Percentiles rank a stretch among this genome's conserved stretches.
Evolutionary conservation across 2,113 vertebrate genomes (phyloP).

Genomic region (Xyliphius kryptos): DNA sequence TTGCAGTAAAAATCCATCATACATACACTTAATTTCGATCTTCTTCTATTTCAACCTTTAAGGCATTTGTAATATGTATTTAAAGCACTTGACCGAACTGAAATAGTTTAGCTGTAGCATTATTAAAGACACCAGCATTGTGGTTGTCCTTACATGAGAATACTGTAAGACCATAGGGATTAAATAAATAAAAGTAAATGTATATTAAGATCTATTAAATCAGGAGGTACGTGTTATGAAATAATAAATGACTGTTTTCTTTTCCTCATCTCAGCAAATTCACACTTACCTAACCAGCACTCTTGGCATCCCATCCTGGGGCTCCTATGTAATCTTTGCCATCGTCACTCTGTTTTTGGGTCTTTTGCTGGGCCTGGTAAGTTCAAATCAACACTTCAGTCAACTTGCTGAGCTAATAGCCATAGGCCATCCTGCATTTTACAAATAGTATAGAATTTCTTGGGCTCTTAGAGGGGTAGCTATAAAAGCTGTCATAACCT

Average conservation of each 20-base stretch:
- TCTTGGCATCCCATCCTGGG: slow-evolving; percentile 73
- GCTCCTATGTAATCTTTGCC: slow-evolving; percentile 73
- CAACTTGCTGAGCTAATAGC: neutral
- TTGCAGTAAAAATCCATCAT: too few species aligned
- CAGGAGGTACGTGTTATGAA: neutral
- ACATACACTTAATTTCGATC: too few species aligned
- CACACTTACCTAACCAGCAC: slow-evolving; percentile 76
- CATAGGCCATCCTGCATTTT: neutral
- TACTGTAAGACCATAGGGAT: too few species aligned
- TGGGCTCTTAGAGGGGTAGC: too few species aligned
- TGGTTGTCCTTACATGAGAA: too few species aligned
- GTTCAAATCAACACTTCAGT: slow-evolving; percentile 32
- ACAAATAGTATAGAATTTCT: neutral
- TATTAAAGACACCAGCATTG: too few species aligned
- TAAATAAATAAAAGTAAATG: too few species aligned
- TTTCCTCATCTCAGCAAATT: slow-evolving; percentile 66
- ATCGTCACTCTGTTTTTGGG: slow-evolving; percentile 73
- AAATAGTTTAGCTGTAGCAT: too few species aligned
- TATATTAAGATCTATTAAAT: too few species aligned
- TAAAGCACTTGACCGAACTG: too few species aligned
- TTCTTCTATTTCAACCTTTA: too few species aligned
- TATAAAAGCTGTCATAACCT: neutral
- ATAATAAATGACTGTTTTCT: slow-evolving; percentile 14
- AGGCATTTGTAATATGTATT: too few species aligned
- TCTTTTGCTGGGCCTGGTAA: slow-evolving; percentile 78